Evolutionary conservation across 1,140 invertebrate genomes (phyloP).

Genomic region (Coelopa frigida): DNA sequence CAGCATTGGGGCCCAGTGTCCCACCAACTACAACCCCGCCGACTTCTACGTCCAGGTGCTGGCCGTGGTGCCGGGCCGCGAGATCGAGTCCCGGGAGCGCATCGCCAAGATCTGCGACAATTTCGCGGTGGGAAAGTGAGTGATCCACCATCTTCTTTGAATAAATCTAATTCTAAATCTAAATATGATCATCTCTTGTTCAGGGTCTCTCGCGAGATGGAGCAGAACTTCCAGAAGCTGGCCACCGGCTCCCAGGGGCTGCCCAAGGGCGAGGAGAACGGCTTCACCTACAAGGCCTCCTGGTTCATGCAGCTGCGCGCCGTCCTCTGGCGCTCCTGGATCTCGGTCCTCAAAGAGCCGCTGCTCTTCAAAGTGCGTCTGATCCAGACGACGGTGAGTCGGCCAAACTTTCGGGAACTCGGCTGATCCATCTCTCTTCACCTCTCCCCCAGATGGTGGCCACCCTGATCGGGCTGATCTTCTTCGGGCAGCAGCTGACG

Average conservation of each 20-base stretch:
- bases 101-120: conserved; percentile 72
- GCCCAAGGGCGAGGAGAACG: conserved; percentile 40
- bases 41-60: conserved; percentile 91
- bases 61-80: conserved; percentile 76
- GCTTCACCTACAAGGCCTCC: conserved; percentile 65
- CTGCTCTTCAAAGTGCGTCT: conserved; percentile 80
- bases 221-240: conserved; percentile 24
- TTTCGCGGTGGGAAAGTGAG: conserved; percentile 54
- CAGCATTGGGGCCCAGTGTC: conserved; percentile 68
- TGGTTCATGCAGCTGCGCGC: conserved; percentile 85
- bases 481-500: conserved; percentile 74
- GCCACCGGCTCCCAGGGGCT: conserved; percentile 38
- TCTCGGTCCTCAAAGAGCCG: conserved; percentile 82
- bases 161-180: not conserved
- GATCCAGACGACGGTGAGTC: conserved; percentile 79
- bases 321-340: conserved; percentile 84
- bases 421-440: too few relatives aligned
- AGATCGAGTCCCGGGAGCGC: conserved; percentile 64
- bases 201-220: conserved; percentile 48
- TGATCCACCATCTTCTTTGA: not conserved
- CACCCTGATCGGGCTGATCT: conserved; percentile 79
- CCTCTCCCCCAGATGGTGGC: conserved; percentile 71
- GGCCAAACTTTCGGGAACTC: too few relatives aligned
- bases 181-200: not conserved
- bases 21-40: conserved; percentile 88